These are phyloP conservation scores for Aldrovandia affinis DNA, from an alignment of 2,797 vertebrate species.

Conservation along the genomic window DNA sequence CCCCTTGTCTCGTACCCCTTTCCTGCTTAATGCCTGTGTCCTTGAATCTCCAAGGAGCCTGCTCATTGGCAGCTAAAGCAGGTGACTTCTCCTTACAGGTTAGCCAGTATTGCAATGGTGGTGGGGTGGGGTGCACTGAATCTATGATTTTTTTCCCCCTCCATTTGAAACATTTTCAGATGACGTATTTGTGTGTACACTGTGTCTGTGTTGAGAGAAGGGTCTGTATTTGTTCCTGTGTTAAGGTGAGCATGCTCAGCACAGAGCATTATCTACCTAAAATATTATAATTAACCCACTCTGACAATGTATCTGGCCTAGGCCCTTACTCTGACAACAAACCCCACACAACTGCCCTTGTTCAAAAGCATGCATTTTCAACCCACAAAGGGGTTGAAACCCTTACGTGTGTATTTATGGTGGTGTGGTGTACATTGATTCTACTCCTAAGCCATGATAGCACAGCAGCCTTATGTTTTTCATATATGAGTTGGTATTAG, in stretches of 20 bases:
- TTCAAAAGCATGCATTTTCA: neutral
- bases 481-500: neutral
- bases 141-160: neutral
- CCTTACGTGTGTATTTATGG: neutral
- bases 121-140: too few species aligned
- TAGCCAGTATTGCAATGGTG: neutral
- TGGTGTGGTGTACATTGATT: neutral
- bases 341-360: neutral
- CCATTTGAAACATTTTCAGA: too few species aligned
- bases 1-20: slow-evolving; percentile 35
- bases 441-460: neutral
- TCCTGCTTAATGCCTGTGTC: slow-evolving; percentile 61
- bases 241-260: neutral
- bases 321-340: neutral
- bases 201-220: neutral
- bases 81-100: slow-evolving; percentile 30
- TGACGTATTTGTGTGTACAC: neutral
- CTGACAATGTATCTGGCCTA: neutral
- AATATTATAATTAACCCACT: neutral
- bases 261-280: neutral
- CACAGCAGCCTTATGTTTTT: neutral
- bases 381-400: neutral
- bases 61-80: slow-evolving; percentile 62
- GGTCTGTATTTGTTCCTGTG: too few species aligned
- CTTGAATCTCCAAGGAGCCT: slow-evolving; percentile 64